phyloP scores from a whole-genome alignment of 2,888 invertebrate species.

The Microchrysa polita region DNA sequence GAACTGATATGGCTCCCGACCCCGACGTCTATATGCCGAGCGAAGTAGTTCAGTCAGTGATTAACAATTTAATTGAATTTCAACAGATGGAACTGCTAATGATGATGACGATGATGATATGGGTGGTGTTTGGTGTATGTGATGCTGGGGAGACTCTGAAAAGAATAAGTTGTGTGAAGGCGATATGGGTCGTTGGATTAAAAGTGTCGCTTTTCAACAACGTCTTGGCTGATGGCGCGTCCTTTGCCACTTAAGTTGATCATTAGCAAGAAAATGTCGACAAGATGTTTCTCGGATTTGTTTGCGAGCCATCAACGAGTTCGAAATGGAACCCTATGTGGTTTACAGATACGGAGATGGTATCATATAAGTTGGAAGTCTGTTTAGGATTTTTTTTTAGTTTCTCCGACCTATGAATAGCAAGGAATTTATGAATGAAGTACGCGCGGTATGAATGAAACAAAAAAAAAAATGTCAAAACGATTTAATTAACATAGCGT shows the following conservation, averaged over 20 bases:
- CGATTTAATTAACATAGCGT: background rate
- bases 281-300: slow-evolving; percentile 20
- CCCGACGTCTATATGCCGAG: background rate
- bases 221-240: slow-evolving; percentile 15
- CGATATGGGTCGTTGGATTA: slow-evolving; percentile 44
- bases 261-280: slow-evolving; percentile 39
- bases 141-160: background rate
- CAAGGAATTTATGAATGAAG: slow-evolving; percentile 7
- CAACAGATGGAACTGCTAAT: slow-evolving; percentile 48
- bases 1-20: background rate
- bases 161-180: slow-evolving; percentile 11
- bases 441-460: background rate
- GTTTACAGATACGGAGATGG: too few relatives aligned
- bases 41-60: slow-evolving; percentile 27
- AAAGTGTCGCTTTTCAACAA: slow-evolving; percentile 42
- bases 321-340: too few relatives aligned
- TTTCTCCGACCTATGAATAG: background rate
- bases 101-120: slow-evolving; percentile 43
- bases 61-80: slow-evolving; percentile 43
- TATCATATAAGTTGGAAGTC: too few relatives aligned
- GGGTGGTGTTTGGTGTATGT: slow-evolving; percentile 43
- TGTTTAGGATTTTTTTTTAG: too few relatives aligned
- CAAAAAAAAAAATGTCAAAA: background rate
- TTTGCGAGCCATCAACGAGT: too few relatives aligned
- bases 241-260: slow-evolving; percentile 31